phyloP scores from a whole-genome alignment of 2,113 vertebrate species.

The Rhinolophus sinicus region DNA sequence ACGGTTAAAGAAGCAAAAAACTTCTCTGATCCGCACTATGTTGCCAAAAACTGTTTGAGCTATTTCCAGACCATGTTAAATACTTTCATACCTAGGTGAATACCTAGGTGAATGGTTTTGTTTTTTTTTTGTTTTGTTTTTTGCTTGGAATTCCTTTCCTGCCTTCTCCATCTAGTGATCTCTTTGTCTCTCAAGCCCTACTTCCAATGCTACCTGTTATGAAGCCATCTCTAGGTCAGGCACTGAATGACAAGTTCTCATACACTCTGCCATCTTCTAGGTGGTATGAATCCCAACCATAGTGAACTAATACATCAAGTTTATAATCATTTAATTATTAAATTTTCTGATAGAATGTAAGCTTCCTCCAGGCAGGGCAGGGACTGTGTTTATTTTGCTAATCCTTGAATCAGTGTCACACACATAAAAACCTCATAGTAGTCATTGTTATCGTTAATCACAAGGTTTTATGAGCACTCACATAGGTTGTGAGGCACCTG shows the following conservation, averaged over 20 bases:
- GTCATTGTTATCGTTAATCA: neutral
- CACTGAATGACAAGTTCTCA: neutral
- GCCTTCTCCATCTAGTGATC: neutral
- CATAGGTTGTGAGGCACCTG: neutral
- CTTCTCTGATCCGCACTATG: neutral
- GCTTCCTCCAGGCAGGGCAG: neutral
- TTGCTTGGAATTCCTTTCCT: neutral
- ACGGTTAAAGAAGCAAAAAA: neutral
- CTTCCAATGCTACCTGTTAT: neutral
- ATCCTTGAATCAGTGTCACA: neutral
- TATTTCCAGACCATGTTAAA: neutral
- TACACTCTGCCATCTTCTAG: neutral
- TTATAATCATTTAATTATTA: neutral
- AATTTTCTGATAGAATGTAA: neutral
- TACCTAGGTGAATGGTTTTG: neutral
- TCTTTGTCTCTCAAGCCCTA: neutral
- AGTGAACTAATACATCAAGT: neutral
- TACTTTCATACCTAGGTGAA: neutral
- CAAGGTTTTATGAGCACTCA: neutral
- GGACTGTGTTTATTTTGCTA: neutral
- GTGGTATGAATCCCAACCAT: neutral
- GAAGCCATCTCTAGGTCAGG: neutral
- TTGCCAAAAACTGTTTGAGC: neutral
- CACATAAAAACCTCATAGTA: neutral
- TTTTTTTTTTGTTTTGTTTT: neutral